phyloP scores from a whole-genome alignment of 2,888 invertebrate species.

The Ormyrus nitidulus region DNA sequence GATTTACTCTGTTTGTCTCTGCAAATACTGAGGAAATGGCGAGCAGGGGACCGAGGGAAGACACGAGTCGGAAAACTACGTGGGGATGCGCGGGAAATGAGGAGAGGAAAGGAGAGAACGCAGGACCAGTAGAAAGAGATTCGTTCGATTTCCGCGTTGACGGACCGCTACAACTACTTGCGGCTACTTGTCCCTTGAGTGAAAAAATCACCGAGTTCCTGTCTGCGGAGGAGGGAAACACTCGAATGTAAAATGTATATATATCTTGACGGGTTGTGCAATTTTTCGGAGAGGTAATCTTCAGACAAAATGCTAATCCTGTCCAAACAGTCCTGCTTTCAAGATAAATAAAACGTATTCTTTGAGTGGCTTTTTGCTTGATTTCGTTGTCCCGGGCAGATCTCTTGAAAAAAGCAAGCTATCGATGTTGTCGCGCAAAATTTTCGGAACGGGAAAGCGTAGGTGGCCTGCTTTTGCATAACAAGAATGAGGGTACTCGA shows the following conservation, averaged over 20 bases:
- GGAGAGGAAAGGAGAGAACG: slow-evolving; percentile 4
- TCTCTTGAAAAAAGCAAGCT: background rate
- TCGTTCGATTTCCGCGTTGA: slow-evolving; percentile 56
- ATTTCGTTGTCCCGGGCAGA: background rate
- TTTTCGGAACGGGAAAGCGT: background rate
- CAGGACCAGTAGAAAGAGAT: slow-evolving; percentile 22
- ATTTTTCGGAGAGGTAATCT: slow-evolving; percentile 63
- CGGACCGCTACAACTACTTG: slow-evolving; percentile 42
- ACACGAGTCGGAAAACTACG: slow-evolving; percentile 14
- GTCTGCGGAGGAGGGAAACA: slow-evolving; percentile 55
- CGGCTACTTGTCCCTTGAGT: slow-evolving; percentile 33
- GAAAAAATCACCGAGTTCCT: slow-evolving; percentile 49
- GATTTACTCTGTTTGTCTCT: slow-evolving; percentile 22
- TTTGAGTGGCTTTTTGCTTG: slow-evolving; percentile 12
- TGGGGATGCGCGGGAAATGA: background rate
- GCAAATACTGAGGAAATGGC: background rate
- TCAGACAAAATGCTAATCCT: slow-evolving; percentile 64
- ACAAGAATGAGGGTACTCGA: background rate
- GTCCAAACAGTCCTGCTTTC: slow-evolving; percentile 53
- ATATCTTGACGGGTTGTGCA: slow-evolving; percentile 62
- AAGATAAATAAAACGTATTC: slow-evolving; percentile 40
- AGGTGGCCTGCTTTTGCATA: background rate
- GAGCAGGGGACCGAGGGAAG: background rate
- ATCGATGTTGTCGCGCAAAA: background rate
- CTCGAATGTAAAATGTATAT: slow-evolving; percentile 61